Percentiles rank a stretch among this genome's conserved stretches.
phyloP scores from a whole-genome alignment of 92 coral and sea anemone genomes.

The Parazoanthus darwini region DNA sequence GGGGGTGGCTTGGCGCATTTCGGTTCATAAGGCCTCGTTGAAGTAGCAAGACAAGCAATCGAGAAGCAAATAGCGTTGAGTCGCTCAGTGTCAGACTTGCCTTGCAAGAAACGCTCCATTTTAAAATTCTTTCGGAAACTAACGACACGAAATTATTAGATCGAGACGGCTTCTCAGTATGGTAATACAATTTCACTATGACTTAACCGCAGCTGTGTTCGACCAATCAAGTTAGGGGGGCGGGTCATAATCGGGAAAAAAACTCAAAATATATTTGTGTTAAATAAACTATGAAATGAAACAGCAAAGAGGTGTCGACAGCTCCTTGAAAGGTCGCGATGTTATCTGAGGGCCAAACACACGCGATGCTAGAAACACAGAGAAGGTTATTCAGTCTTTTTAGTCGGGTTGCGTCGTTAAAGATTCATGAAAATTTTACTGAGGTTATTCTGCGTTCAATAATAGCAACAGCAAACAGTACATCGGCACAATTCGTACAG shows the following conservation, averaged over 20 bases:
- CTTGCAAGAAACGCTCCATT: constrained; percentile 13
- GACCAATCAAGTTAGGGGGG: constrained; percentile 30
- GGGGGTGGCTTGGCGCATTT: not conserved
- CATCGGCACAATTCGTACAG: constrained; percentile 1
- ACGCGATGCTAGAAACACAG: not conserved
- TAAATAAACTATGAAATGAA: not conserved
- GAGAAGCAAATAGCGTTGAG: constrained; percentile 5
- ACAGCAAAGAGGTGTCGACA: not conserved
- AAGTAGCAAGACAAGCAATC: constrained; percentile 2
- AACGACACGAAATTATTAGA: too few species aligned
- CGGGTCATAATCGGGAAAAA: not conserved
- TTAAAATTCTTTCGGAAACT: not conserved
- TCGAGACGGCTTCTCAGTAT: not conserved
- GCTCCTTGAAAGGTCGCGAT: not conserved
- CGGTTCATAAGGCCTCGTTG: constrained; percentile 14
- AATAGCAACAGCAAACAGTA: not conserved
- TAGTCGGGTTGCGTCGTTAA: not conserved
- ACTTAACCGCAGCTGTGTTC: constrained; percentile 9
- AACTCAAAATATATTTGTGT: not conserved
- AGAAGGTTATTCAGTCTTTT: not conserved
- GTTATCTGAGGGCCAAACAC: not conserved
- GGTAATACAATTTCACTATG: not conserved
- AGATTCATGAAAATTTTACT: not conserved
- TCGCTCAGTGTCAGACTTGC: constrained; percentile 28
- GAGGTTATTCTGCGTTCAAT: not conserved